Evolutionary conservation across 2,113 vertebrate genomes (phyloP).

Genomic region (Herpailurus yagouaroundi): DNA sequence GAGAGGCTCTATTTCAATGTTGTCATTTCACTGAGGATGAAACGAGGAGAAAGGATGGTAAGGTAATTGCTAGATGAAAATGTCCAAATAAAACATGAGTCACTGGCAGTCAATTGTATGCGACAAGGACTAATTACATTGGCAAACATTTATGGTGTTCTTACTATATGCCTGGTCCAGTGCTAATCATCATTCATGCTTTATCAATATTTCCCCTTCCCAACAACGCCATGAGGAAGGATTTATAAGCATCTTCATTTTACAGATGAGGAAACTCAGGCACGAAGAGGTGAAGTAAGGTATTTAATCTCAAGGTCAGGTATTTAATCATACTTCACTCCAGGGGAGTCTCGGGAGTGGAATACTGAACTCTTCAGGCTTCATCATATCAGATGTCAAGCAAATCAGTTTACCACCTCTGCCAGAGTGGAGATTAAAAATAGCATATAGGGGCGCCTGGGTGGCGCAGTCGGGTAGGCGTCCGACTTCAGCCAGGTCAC

Average conservation of each 20-base stretch:
- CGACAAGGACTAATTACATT: background rate
- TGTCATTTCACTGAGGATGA: background rate
- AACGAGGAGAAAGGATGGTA: background rate
- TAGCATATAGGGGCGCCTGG: no score
- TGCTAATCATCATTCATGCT: background rate
- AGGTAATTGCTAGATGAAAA: slow-evolving; percentile 15
- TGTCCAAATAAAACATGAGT: background rate
- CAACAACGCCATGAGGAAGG: background rate
- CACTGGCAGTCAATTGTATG: background rate
- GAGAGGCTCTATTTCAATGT: background rate
- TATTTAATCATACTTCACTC: background rate
- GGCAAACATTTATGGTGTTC: background rate
- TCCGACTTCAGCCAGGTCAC: no score
- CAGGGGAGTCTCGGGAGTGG: background rate
- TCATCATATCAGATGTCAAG: background rate
- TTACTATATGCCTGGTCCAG: background rate
- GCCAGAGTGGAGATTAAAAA: background rate
- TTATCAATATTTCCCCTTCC: slow-evolving; percentile 14
- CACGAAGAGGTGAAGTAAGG: background rate
- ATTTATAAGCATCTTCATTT: slow-evolving; percentile 27
- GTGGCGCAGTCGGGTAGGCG: no score
- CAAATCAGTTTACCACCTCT: background rate
- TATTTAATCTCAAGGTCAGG: background rate
- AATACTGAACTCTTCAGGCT: background rate
- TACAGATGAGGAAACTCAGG: background rate